Evolutionary conservation across 2,113 vertebrate genomes (phyloP), one percentile per base, ranked within the genome.

Genomic region (Syngnathus scovelli): DNA sequence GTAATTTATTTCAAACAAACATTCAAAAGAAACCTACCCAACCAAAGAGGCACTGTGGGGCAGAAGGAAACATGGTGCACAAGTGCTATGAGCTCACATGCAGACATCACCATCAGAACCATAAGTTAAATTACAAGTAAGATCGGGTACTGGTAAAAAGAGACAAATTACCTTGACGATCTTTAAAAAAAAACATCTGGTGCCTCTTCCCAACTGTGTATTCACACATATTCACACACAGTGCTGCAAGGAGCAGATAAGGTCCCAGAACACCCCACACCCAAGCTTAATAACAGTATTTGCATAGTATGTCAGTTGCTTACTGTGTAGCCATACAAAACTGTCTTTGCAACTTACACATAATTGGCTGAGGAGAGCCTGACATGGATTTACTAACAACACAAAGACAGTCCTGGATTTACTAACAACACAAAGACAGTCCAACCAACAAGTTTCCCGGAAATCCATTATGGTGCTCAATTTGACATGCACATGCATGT

Each of bases 241-340:
- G 12, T 44, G 43, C 89, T 92, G 91, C 75, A 73, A 56, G 61
- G 60, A 68, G 66, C 33, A 89, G 91, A 92, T 92, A 90, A 91
- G 78, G 77, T 52, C 76, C 67, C 23, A 55, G 66, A 23, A 74
- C 61, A 61, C 73, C 76, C 87, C 89, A 66, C 64, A 66, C 49
- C 64, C 64, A 54, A 33, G 77, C 81, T 76, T 63, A 61, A 23
- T 69, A 48, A 55, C 54, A 33, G 23, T 37, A 70, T 48, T 74
- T 19, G 36, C 58, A 18, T 58, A 19, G 6, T 16, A 48, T 48
- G 16, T 15, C 5, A 15, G 55, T 44, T 61, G 19, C 15, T 15
- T 12, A 10, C n/a, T 43, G n/a, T 13, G 4, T 12, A n/a, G 23
- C n/a, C 12, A 61, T 61, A 36, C 4, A 58, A 13, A 43, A 43